Base-by-base conservation (phyloP, 2,113 vertebrate genomes). In the Pygoscelis adeliae region DNA sequence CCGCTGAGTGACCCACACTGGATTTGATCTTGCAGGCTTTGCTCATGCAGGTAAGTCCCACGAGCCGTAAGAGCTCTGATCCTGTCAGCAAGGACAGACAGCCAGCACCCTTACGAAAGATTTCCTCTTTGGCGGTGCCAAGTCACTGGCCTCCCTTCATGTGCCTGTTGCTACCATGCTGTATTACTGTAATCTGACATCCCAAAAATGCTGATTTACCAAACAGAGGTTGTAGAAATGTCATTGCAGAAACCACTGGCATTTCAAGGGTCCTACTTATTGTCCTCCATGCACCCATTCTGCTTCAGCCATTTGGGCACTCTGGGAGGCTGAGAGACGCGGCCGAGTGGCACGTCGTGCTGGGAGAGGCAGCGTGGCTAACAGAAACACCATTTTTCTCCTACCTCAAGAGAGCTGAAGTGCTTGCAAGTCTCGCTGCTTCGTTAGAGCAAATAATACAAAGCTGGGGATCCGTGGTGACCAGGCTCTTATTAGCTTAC, bases 371-470 rank as follows among this genome's bases (percentile, higher is more conserved):
- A 88, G 74, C 6, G 2, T 9, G n/a, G 62, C 59, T 27, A 23
- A 50, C 63, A 87, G 71, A 91, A 97, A 96, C 36, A 70, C 62
- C 73, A 1, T 58, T 95, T 90, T 91, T 66, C 89, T 96, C 95
- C 97, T 97, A 97, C 95, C 97, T 97, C 95, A 96, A 86, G 91
- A 93, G 52, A 90, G 91, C 87, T 95, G 89, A 96, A 94, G 66
- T 78, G 84, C 82, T 96, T 93, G 78, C 74, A 81, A 70, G 50
- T 17, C 84, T 84, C 20, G 4, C 55, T 83, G 71, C 30, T 90
- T 61, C 67, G 76, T 69, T 56, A 77, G 83, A 55, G 62, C 67
- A 86, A 56, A 81, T 26, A 56, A 81, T 26, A 36, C 73, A 26
- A 70, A 62, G 44, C 82, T 77, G 91, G 82, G 93, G 59, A 83